Base-by-base conservation (phyloP, 2,113 vertebrate species). In the Epinephelus cyanopodus region DNA sequence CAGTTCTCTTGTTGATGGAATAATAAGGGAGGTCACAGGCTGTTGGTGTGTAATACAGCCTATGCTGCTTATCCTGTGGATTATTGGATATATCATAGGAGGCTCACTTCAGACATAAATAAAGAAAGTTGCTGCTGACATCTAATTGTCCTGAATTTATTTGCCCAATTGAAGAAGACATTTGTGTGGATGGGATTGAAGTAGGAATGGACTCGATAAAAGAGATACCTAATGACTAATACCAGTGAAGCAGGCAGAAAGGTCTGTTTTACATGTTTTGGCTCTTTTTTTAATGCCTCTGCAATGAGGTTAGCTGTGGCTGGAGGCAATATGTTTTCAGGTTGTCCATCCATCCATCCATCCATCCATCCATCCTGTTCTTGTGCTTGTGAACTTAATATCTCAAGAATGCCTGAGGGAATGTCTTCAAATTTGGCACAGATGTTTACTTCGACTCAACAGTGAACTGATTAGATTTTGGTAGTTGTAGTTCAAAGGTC, bases 21-120 rank as follows among this genome's bases (percentile, higher is more conserved):
- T 79, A 81, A 79, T 87, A 81, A 84, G 33, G 19, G 33, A 90
- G 66, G 69, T 76, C 73, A 78, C 39, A 62, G 52, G n/a, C 47
- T 69, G 42, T 37, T 29, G 12, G 21, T 18, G 73, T 77, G 48
- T 23, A 48, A 62, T 47, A 52, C 33, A 48, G 58, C 48, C 53
- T 60, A 76, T 50, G 42, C n/a, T 68, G 67, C 79, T 84, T 77
- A 56, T 81, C 72, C 7, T 25, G 39, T 69, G 61, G 4, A 72
- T 79, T 69, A 74, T 11, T 82, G 66, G 70, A 56, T 57, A 60
- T 23, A 48, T 45, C 45, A 65, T 21, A 8, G 21, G 18, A 74
- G 63, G 57, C 23, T 83, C 25, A 45, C 48, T 60, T 48, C 42
- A 29, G 58, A 54, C n/a, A 3, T 56, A 50, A 71, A 68, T 52